Conservation (phyloP, 2,113 vertebrate species). For the Polypterus bichir region DNA sequence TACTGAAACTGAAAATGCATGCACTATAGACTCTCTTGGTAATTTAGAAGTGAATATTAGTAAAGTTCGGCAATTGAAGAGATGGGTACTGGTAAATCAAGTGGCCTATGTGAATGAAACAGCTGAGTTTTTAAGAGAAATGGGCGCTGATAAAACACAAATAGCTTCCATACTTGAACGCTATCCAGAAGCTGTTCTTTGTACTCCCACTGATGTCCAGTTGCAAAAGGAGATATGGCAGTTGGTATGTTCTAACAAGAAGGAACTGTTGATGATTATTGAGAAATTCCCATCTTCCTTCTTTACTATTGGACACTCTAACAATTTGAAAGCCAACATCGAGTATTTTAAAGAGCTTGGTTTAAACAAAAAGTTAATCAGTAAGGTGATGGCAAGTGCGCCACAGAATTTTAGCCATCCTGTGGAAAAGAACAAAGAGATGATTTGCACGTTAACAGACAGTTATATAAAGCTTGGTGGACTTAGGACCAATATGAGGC, state of each 20-base stretch:
- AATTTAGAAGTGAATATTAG: conserved; percentile 64
- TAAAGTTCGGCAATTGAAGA: conserved; percentile 68
- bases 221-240: conserved; percentile 68
- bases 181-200: conserved; percentile 73
- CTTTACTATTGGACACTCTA: conserved; percentile 56
- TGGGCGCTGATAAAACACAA: conserved; percentile 52
- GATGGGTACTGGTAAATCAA: conserved; percentile 68
- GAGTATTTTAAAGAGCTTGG: conserved; percentile 66
- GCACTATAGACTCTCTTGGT: conserved; percentile 54
- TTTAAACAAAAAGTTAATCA: conserved; percentile 71
- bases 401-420: conserved; percentile 66
- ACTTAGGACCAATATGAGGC: conserved; percentile 62
- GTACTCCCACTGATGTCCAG: conserved; percentile 50
- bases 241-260: conserved; percentile 58
- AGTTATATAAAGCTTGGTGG: conserved; percentile 68
- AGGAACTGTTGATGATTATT: conserved; percentile 67
- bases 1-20: conserved; percentile 52
- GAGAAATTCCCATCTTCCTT: conserved; percentile 84
- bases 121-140: conserved; percentile 50
- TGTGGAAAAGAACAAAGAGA: conserved; percentile 54
- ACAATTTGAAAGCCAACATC: conserved; percentile 67
- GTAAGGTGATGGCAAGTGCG: conserved; percentile 72
- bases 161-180: conserved; percentile 59
- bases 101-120: conserved; percentile 61
- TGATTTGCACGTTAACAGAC: conserved; percentile 57